Evolutionary conservation across 2,113 vertebrate genomes (phyloP).

Genomic region (Leptosomus discolor): DNA sequence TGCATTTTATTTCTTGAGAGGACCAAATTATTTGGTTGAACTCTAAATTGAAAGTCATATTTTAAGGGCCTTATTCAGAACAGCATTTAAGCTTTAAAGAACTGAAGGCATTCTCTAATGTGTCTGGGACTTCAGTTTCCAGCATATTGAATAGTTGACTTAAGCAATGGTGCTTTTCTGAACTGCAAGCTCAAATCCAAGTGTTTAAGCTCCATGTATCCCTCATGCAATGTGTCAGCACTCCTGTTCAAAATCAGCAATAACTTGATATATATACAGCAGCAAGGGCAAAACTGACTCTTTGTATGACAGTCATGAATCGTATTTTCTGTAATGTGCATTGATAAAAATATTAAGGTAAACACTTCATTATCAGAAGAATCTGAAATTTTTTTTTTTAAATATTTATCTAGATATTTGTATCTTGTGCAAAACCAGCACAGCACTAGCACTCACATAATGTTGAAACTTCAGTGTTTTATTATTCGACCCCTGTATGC

Average conservation of each 20-base stretch:
- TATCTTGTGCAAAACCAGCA: neutral
- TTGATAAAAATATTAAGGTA: neutral
- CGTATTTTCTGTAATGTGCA: neutral
- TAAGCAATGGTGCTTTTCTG: neutral
- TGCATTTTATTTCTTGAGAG: neutral
- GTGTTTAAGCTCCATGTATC: neutral
- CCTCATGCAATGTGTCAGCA: neutral
- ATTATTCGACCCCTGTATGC: neutral
- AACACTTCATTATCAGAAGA: neutral
- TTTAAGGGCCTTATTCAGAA: neutral
- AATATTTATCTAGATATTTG: neutral
- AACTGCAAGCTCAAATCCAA: neutral
- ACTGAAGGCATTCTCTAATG: neutral
- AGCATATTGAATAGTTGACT: neutral
- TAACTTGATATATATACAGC: neutral
- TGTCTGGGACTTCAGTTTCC: neutral
- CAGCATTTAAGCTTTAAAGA: neutral
- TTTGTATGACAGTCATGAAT: neutral
- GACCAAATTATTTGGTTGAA: neutral
- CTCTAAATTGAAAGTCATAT: neutral
- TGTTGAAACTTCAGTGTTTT: neutral
- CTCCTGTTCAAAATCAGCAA: neutral
- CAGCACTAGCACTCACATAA: neutral
- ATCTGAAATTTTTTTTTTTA: neutral
- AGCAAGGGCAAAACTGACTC: neutral